Conservation (phyloP, 1,140 invertebrate genomes). For the Platyura marginata region DNA sequence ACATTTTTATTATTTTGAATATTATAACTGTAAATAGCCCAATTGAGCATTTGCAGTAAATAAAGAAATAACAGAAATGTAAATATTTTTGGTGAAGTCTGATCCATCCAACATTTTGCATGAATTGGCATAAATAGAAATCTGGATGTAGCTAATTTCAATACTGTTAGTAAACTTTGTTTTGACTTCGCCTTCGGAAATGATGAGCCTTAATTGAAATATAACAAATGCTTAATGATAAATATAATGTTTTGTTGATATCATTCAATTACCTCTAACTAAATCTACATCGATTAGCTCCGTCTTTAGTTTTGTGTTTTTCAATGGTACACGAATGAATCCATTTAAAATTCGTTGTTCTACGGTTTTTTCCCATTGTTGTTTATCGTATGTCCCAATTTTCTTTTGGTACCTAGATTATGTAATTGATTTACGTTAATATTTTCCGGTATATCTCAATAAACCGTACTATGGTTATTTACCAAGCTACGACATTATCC, state of each 20-base stretch:
- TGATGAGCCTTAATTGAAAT: constrained; percentile 49
- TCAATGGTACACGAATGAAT: constrained; percentile 68
- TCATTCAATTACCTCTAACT: constrained; percentile 44
- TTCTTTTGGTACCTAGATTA: constrained; percentile 70
- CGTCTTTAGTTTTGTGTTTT: constrained; percentile 71
- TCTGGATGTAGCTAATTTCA: constrained; percentile 56
- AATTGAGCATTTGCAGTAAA: constrained; percentile 51
- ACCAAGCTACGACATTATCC: constrained; percentile 25
- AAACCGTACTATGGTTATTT: constrained; percentile 4
- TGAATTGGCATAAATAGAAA: constrained; percentile 67
- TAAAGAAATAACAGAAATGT: constrained; percentile 56
- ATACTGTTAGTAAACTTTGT: constrained; percentile 64
- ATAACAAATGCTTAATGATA: no score
- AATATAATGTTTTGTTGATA: not conserved
- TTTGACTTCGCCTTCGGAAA: constrained; percentile 89
- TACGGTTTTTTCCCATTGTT: constrained; percentile 88
- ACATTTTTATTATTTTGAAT: not conserved
- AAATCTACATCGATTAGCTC: constrained; percentile 92
- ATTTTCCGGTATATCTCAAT: not conserved
- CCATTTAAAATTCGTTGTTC: constrained; percentile 76
- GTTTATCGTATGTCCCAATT: constrained; percentile 91
- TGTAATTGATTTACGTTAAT: constrained; percentile 1
- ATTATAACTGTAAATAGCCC: constrained; percentile 36
- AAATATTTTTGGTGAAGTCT: constrained; percentile 60
- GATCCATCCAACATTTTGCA: constrained; percentile 72